Conservation (phyloP, 1,140 invertebrate genomes). For the Drosophila miranda region DNA sequence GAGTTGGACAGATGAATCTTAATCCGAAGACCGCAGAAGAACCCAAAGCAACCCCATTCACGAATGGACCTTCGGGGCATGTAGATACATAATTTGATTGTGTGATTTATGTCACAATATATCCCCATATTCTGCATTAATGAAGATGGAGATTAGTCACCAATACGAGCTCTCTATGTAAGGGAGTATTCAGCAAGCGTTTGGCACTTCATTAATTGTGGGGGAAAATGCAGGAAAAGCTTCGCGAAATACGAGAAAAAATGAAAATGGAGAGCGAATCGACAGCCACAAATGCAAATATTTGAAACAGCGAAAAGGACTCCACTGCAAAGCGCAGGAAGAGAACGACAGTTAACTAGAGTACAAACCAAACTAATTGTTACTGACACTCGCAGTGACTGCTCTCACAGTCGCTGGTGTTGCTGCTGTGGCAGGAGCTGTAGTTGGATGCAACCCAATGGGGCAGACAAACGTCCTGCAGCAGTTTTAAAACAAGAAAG, state of each 20-base stretch:
- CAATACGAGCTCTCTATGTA: slow-evolving; percentile 12
- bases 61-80: slow-evolving; percentile 1
- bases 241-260: background rate
- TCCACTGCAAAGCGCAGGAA: slow-evolving; percentile 1
- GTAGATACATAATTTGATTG: slow-evolving; percentile 51
- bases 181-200: slow-evolving; percentile 21
- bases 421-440: slow-evolving; percentile 2
- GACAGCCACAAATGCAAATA: slow-evolving; percentile 68
- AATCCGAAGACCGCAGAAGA: slow-evolving; percentile 5
- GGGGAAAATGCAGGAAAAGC: slow-evolving; percentile 3
- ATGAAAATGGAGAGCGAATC: background rate
- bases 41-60: background rate
- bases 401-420: background rate
- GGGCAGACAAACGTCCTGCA: slow-evolving; percentile 61
- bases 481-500: slow-evolving; percentile 51
- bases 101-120: slow-evolving; percentile 69
- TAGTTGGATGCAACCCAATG: background rate
- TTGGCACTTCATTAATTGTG: slow-evolving; percentile 63
- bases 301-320: slow-evolving; percentile 37
- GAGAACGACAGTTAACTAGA: slow-evolving; percentile 46
- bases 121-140: slow-evolving; percentile 41
- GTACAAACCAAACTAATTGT: slow-evolving; percentile 73
- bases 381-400: slow-evolving; percentile 67
- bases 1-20: slow-evolving; percentile 48
- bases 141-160: slow-evolving; percentile 34